Evolutionary conservation across 2,797 vertebrate genomes (phyloP), one percentile per base, ranked within the genome.

Genomic region (Centropyge bicolor): DNA sequence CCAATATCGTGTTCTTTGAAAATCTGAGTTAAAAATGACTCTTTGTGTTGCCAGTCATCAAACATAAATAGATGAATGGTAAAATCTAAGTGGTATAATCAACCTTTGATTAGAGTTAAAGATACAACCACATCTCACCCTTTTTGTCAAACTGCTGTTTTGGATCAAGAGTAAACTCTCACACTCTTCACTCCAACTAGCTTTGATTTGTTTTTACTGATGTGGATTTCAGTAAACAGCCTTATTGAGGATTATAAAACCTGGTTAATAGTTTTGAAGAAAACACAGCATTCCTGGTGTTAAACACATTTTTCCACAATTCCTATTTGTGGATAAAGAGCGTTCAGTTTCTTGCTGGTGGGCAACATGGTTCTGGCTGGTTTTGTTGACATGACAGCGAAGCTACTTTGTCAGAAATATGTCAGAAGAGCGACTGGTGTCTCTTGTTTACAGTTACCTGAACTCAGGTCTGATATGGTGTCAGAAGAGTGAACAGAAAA

Each of bases 191-290:
- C 27, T 31, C 27, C 27, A 31, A 31, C 27, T 4, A 40, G 9
- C 3, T 24, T n/a, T 38, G 20, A 36, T 51, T 24, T 6, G 3
- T 57, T 48, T 70, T 17, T 27, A 8, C 9, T 45, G 36, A 64
- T 48, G 54, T 59, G 38, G 38, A 52, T 56, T 62, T 24, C 40
- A 62, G 49, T 46, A 49, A 79, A 40, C 55, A 65, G 6, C 59
- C 38, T n/a, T 17, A 36, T 27, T 48, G n/a, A 56, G 24, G 45
- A 55, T 75, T 22, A n/a, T 51, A 69, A 43, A 27, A 35, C 13
- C 17, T 6, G 16, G 16, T 71, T 78, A 55, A 51, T 27, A 51
- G 74, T 55, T 49, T 27, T 65, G n/a, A 60, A 64, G 11, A 57
- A 80, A 62, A n/a, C 35, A 24, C 27, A 46, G 40, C 19, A 24